Evolutionary conservation across 2,113 vertebrate species (phyloP).

Genomic region (Syngnathus floridae): DNA sequence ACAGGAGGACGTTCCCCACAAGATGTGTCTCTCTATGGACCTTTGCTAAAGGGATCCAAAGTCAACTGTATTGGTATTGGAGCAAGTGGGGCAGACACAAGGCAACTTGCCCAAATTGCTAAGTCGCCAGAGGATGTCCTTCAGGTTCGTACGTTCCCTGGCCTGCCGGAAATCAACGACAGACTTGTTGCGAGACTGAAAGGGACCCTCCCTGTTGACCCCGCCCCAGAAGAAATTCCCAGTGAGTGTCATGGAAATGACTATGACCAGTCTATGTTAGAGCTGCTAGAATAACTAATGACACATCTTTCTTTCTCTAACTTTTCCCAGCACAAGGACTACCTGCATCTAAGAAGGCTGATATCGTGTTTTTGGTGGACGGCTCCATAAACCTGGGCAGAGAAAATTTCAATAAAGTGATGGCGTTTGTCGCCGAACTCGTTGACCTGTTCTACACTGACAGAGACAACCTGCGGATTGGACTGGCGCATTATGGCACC

Average conservation of each 20-base stretch:
- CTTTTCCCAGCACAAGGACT: slow-evolving; percentile 17
- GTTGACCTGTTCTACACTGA: slow-evolving; percentile 81
- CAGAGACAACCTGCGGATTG: slow-evolving; percentile 78
- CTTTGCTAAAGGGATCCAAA: slow-evolving; percentile 57
- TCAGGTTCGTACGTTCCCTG: slow-evolving; percentile 72
- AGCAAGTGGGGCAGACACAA: slow-evolving; percentile 64
- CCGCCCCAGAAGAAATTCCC: background rate
- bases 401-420: slow-evolving; percentile 78
- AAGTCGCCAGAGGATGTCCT: slow-evolving; percentile 65
- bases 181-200: slow-evolving; percentile 63
- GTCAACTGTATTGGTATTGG: slow-evolving; percentile 82
- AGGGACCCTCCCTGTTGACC: slow-evolving; percentile 15
- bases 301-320: background rate
- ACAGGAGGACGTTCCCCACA: slow-evolving; percentile 82
- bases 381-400: slow-evolving; percentile 88
- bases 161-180: slow-evolving; percentile 64
- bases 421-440: slow-evolving; percentile 76
- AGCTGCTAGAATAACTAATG: background rate
- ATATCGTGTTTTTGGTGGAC: slow-evolving; percentile 93
- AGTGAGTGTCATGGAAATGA: slow-evolving; percentile 48
- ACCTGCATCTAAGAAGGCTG: slow-evolving; percentile 74
- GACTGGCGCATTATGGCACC: slow-evolving; percentile 82
- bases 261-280: background rate
- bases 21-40: slow-evolving; percentile 71
- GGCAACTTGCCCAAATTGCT: slow-evolving; percentile 75